Evolutionary conservation across 1,140 invertebrate genomes (phyloP), one percentile per base, ranked within the genome.

Genomic region (Sinella curviseta): DNA sequence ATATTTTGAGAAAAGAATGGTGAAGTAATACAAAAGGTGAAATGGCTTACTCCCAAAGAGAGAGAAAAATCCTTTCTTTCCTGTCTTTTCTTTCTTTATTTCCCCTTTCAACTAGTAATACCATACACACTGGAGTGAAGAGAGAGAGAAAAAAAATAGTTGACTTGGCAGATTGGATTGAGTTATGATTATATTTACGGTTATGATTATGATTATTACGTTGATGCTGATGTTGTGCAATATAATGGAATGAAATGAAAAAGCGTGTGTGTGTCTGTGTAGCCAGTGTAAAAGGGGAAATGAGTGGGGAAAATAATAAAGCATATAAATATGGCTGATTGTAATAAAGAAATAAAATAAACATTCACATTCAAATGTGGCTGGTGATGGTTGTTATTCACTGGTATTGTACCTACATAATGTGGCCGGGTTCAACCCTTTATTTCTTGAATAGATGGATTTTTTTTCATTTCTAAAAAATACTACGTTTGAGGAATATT

Each of bases 321-420:
- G n/a, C 36, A 48, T 12, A 48, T 75, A 48, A 75, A 28, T 26
- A 75, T 75, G 73, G 36, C 2, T 76, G 78, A 79, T 75, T 76
- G 74, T 54, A 80, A 80, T 80, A 80, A 77, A 80, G 79, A 80
- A 73, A 80, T 80, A 80, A 80, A 80, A 76, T 80, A 80, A 73
- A 74, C 79, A 80, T 80, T 80, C 67, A 77, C 20, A 74, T 80
- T 80, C 75, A 80, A 80, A 80, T 77, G 28, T 30, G 74, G 24
- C 8, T 28, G 35, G 34, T 75, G 74, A 20, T 24, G 74, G 24
- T 48, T 75, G 39, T 74, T 74, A 3, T 36, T 34, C 16, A 16
- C 39, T 75, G 65, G 28, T 48, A 75, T 75, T 75, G 74, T 75
- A 54, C 74, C 3, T 24, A 17, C 2, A 30, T 48, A 67, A 75